Base-by-base conservation (phyloP, 2,797 vertebrate species). In the Scolopax bukidnonensis region DNA sequence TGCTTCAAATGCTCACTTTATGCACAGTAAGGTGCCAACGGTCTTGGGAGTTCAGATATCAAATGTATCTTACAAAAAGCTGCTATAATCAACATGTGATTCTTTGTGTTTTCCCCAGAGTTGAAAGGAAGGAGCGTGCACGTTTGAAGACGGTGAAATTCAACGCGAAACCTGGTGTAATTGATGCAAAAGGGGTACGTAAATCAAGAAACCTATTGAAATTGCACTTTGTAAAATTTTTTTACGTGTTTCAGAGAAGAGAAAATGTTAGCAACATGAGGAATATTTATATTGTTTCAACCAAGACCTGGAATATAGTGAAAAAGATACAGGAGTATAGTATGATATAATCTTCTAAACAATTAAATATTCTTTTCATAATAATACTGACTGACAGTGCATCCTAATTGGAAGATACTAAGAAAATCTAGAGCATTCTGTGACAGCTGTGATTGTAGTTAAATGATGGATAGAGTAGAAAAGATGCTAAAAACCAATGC, bases 71-170 rank as follows among this genome's bases (percentile, higher is more conserved):
- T 53, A 9, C 18, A 43, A 76, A 67, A 33, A 0, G 1, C 50
- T 53, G 38, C 27, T 85, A 5, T 63, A 51, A 82, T 77, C 24
- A 84, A 59, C 12, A 4, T 28, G 27, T 71, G n/a, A 89, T 71
- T 81, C 56, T 87, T 80, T 93, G 63, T 91, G 80, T 95, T 84
- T 86, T 68, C 92, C 48, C 74, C 97, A 99, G 99, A 93, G 99
- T 99, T 95, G 99, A 99, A 96, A 98, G 99, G 92, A 99, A 99
- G 96, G 99, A 99, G 92, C 98, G 99, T 47, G 99, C 99, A 6
- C 98, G 99, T 67, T 98, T 99, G 91, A 99, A 99, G 98, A 99
- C 99, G 0, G 99, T 99, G 97, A 99, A 99, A 96, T 99, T 99
- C 98, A 99, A 99, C 7, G 98, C 99, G 8, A 99, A 98, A 84